Base-by-base conservation (phyloP, 2,113 vertebrate genomes). In the Chascanopsetta lugubris region DNA sequence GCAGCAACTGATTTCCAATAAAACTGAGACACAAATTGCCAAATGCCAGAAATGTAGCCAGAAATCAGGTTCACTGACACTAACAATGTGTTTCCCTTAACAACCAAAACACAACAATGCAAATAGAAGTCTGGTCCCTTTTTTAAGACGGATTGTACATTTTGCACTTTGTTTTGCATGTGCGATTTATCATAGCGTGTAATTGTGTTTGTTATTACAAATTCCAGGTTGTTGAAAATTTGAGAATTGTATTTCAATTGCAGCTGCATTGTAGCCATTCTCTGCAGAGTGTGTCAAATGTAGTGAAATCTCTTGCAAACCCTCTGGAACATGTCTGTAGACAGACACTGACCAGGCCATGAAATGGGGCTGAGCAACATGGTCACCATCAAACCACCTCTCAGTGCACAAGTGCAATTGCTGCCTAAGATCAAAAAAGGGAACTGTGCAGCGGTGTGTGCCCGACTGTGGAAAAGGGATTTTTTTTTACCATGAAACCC, bases 1-100 rank as follows among this genome's bases (percentile, higher is more conserved):
- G 64, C 58, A 69, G 63, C 60, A 47, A 83, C 62, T 74, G 73
- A 88, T 88, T 73, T 58, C 46, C 59, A 57, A 74, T 80, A 79
- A 76, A 70, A 83, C 24, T 5, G 25, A 20, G 18, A 12, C 7
- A 46, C 15, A 4, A 8, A n/a, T n/a, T n/a, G n/a, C n/a, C n/a
- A n/a, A n/a, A n/a, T n/a, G n/a, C n/a, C n/a, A n/a, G n/a, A n/a
- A 43, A 54, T 54, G 38, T 3, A 43, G 21, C 7, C 9, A 53
- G 24, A 51, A 10, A 21, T 26, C 6, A 4, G 11, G 2, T 29
- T 47, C 24, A 9, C n/a, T 29, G 53, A 45, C 47, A 61, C 1
- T 12, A 22, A n/a, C 0, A 15, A 5, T 17, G 12, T 17, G 47
- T 17, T 4, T 26, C 22, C 20, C 17, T 9, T 17, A 13, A 3